Evolutionary conservation across 2,888 invertebrate species (phyloP).

Genomic region (Campoletis raptor): DNA sequence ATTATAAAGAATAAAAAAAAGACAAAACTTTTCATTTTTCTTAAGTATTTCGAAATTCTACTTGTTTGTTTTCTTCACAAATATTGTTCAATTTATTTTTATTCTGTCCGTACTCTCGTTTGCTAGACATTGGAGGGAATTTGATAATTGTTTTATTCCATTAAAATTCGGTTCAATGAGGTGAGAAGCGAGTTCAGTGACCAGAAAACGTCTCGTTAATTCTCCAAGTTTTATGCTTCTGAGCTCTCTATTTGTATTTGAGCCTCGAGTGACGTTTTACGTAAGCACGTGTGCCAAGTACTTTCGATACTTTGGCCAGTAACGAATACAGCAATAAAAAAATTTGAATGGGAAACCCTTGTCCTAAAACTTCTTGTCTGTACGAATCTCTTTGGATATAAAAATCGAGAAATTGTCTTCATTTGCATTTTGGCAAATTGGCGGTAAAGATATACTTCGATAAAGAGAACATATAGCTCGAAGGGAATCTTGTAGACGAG

Average conservation of each 20-base stretch:
- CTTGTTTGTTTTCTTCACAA: not conserved
- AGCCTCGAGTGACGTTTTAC: constrained; percentile 18
- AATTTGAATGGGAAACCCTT: constrained; percentile 11
- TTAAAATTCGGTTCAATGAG: constrained; percentile 48
- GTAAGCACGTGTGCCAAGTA: constrained; percentile 53
- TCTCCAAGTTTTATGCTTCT: constrained; percentile 18
- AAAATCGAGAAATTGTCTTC: constrained; percentile 2
- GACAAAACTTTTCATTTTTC: not conserved
- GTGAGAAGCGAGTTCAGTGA: constrained; percentile 49
- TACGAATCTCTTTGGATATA: not conserved
- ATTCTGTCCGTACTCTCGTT: constrained; percentile 38
- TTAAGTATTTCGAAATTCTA: not conserved
- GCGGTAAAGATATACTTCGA: constrained; percentile 16
- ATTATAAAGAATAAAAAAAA: not conserved
- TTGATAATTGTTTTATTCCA: constrained; percentile 46
- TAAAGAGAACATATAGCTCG: not conserved
- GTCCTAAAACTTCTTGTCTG: constrained; percentile 3
- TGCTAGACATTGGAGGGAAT: constrained; percentile 20
- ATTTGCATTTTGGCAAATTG: constrained; percentile 11
- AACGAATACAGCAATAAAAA: constrained; percentile 1
- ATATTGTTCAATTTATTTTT: constrained; percentile 20
- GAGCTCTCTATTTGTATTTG: constrained; percentile 25
- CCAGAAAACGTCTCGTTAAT: constrained; percentile 28
- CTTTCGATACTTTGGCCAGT: constrained; percentile 5
- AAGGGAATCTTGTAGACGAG: constrained; percentile 40